Base-by-base conservation (phyloP, 2,888 invertebrate species). In the Deroplatys truncata region DNA sequence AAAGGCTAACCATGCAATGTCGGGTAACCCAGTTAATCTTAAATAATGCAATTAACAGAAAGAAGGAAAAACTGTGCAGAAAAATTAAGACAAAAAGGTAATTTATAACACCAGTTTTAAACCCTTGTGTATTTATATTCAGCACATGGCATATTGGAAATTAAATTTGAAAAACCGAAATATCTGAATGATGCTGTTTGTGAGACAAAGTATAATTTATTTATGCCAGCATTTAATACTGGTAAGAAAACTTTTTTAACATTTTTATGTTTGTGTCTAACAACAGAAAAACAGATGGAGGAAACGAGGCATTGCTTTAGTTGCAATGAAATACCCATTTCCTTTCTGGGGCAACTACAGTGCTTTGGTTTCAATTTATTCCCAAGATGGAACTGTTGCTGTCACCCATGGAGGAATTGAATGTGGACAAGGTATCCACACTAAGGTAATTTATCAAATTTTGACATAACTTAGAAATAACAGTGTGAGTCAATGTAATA, bases 391-490 rank as follows among this genome's bases (percentile, higher is more conserved):
- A 1, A 95, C 96, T 0, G 96, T 98, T 1, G 94, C 96, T 0
- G 93, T 98, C 10, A 93, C 95, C 2, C 97, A 97, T 91, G 96
- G 96, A 16, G 97, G 96, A 3, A 94, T 96, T 43, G 97, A 97
- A 94, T 95, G 96, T 92, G 98, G 98, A 0, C 98, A 98, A 94
- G 98, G 98, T 20, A 94, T 97, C 86, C 96, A 97, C 91, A 97
- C 97, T 0, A 97, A 97, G 94, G 95, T 95, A 84, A 86, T 9
- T 85, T 25, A 35, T n/a, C 84, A 72, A 13, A 43, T 10, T 43
- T 43, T 43, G 43, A 7, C 13, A 1, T 13, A 43, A 85, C 16
- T n/a, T 85, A 28, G 43, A 85, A 85, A 85, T n/a, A 20, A 16
- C 8, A 5, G 28, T 25, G 8, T 20, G n/a, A 35, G 7, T 8